Evolutionary conservation across 2,797 vertebrate species (phyloP), one percentile per base, ranked within the genome.

Genomic region (Microhierax caerulescens): DNA sequence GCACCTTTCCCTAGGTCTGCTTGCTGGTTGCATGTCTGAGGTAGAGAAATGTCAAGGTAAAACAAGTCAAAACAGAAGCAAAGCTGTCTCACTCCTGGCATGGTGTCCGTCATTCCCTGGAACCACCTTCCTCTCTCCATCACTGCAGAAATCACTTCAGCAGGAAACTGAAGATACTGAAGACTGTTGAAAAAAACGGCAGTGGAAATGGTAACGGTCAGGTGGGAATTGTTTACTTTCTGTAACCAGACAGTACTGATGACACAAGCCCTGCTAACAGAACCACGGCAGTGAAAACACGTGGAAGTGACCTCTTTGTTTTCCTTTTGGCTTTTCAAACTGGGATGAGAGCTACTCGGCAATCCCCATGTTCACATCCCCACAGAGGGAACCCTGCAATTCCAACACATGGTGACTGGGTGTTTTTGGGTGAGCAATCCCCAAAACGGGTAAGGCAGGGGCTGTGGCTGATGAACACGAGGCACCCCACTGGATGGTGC

Each of bases 401-500:
- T 60, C 30, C 11, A 20, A 43, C 48, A 25, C 36, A 18, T 4
- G 0, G 3, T 18, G 21, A 27, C 16, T 27, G 9, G 4, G 12
- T 43, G 45, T 1, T 37, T 88, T 64, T 11, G 57, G 56, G 28
- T 56, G 20, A 72, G 21, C 10, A 73, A 13, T 3, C 9, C 41
- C 32, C 28, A 24, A 32, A 91, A 59, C 1, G 20, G 23, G 37
- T 37, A 53, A 86, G 34, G 28, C 13, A 39, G 57, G 16, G 32
- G 34, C 61, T 74, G 67, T 50, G 79, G 20, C 24, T 53, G 51
- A 10, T 1, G 8, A n/a, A 56, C 48, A 54, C 20, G 30, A 63
- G 16, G 13, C 86, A 37, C 0, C 13, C 17, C 1, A 0, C 28
- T 18, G 69, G 56, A 3, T 36, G 16, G 8, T 0, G 0, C 34